Conservation (phyloP, 2,113 vertebrate species). For the Panurus biarmicus region DNA sequence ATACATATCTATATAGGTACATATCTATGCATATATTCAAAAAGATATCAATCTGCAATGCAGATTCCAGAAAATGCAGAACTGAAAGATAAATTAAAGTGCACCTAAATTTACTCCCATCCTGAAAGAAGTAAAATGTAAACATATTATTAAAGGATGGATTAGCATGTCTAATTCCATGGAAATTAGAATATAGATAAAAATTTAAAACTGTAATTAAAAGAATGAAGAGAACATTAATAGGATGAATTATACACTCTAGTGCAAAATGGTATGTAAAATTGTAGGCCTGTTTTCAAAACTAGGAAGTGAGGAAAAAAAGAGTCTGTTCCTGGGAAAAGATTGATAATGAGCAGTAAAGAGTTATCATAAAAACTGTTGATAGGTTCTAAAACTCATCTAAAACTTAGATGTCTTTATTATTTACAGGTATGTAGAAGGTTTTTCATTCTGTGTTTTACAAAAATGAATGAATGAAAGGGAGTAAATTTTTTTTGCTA, state of each 20-base stretch:
- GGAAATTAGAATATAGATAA: slow-evolving; percentile 6
- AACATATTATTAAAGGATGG: slow-evolving; percentile 8
- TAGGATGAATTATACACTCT: neutral
- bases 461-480: neutral
- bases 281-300: neutral
- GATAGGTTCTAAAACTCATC: neutral
- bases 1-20: neutral
- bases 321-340: neutral
- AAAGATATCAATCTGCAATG: neutral
- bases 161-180: slow-evolving; percentile 21
- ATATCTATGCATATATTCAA: neutral
- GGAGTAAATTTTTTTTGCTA: neutral
- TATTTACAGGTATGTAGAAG: neutral
- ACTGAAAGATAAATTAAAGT: neutral
- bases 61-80: neutral
- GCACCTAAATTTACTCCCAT: neutral
- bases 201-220: slow-evolving; percentile 4
- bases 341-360: neutral
- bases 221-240: neutral
- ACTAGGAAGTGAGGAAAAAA: neutral
- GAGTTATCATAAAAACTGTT: neutral
- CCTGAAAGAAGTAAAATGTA: neutral
- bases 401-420: neutral
- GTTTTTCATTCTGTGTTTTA: neutral
- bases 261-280: neutral